Percentiles rank a stretch among this genome's conserved stretches.
Conservation (phyloP, 2,888 invertebrate genomes). For the Dermolepida albohirtum region DNA sequence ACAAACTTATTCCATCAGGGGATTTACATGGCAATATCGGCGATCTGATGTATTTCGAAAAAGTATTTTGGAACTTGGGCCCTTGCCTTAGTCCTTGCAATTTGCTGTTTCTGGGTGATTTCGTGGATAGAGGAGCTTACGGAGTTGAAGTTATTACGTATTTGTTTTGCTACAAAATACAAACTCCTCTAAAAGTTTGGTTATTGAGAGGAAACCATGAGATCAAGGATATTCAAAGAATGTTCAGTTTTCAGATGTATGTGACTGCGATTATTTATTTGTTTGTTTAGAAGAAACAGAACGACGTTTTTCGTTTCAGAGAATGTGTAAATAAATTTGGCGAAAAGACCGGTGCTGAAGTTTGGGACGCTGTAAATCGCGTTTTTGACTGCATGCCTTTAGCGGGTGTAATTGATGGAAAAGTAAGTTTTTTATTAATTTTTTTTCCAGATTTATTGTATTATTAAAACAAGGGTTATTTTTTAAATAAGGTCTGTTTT, state of each 20-base stretch:
- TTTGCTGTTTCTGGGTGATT: conserved; percentile 81
- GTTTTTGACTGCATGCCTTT: conserved; percentile 80
- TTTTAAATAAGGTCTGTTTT: too few species aligned
- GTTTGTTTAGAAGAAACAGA: background rate
- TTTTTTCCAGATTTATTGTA: too few species aligned
- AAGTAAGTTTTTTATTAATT: conserved; percentile 66
- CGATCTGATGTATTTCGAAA: conserved; percentile 77
- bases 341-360: conserved; percentile 69
- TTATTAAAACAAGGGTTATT: too few species aligned
- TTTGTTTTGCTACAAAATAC: conserved; percentile 77
- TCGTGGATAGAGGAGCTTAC: conserved; percentile 78
- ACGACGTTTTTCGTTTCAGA: conserved; percentile 61
- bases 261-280: conserved; percentile 40
- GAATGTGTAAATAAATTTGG: conserved; percentile 80
- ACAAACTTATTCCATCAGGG: conserved; percentile 65
- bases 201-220: conserved; percentile 82
- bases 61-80: conserved; percentile 77
- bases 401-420: conserved; percentile 79
- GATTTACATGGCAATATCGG: conserved; percentile 81
- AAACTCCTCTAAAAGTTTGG: conserved; percentile 73
- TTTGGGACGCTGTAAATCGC: conserved; percentile 78
- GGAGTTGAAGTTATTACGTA: conserved; percentile 79
- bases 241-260: conserved; percentile 78
- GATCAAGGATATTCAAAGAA: conserved; percentile 78
- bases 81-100: conserved; percentile 73